phyloP scores from a whole-genome alignment of 64 coral and sea anemone genomes.

The Trachythela sp. region DNA sequence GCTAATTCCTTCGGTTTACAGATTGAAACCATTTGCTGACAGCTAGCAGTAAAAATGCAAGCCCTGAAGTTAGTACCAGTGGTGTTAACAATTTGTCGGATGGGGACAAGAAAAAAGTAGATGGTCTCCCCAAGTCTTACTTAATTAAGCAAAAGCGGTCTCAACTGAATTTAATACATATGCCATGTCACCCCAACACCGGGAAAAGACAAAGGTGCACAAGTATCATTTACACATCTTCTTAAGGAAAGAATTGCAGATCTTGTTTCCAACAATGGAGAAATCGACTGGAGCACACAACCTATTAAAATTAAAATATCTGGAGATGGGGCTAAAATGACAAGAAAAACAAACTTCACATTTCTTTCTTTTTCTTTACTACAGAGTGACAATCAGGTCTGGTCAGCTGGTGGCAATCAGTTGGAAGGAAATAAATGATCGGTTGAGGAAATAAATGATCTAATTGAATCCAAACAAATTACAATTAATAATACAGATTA shows the following conservation, averaged over 20 bases:
- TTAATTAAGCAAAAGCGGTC: conserved; percentile 20
- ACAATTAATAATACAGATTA: no score
- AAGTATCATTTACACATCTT: background rate
- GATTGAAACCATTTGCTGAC: background rate
- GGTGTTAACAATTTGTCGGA: background rate
- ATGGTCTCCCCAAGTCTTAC: conserved; percentile 36
- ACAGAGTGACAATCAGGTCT: background rate
- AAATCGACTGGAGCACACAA: background rate
- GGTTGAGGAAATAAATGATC: no score
- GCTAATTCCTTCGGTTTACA: conserved; percentile 31
- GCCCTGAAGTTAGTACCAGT: background rate
- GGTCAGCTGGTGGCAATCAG: background rate
- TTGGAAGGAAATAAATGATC: no score
- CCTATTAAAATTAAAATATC: background rate
- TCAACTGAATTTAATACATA: background rate
- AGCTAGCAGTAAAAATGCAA: background rate
- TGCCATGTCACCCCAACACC: background rate
- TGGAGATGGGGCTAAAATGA: conserved; percentile 27
- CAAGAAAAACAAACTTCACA: background rate
- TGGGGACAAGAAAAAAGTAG: background rate
- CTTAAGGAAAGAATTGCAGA: background rate
- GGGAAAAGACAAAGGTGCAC: background rate
- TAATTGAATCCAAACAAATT: no score
- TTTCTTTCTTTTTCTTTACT: background rate
- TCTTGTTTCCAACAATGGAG: background rate